Conservation (phyloP, 2,797 vertebrate species). For the Decapterus maruadsi region DNA sequence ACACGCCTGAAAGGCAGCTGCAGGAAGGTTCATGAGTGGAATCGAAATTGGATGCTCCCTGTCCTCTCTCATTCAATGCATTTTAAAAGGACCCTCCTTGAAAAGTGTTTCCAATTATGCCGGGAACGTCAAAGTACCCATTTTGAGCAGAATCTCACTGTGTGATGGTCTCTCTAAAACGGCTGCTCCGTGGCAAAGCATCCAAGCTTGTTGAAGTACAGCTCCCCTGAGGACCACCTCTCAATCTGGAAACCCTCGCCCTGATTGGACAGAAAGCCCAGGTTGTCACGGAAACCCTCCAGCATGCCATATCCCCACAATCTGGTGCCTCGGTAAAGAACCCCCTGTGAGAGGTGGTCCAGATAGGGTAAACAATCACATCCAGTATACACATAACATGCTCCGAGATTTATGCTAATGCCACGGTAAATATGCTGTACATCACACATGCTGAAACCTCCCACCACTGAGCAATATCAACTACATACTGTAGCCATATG, state of each 20-base stretch:
- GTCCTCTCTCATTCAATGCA: conserved; percentile 77
- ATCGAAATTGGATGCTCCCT: conserved; percentile 79
- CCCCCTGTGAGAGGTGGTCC: conserved; percentile 63
- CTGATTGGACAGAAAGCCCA: conserved; percentile 76
- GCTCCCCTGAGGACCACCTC: conserved; percentile 83
- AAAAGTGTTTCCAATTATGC: conserved; percentile 84
- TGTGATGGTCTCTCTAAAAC: conserved; percentile 80
- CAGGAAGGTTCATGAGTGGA: conserved; percentile 77
- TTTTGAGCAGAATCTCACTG: conserved; percentile 78
- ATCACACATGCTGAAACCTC: conserved; percentile 43
- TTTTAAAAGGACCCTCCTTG: conserved; percentile 81
- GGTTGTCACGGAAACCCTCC: conserved; percentile 85
- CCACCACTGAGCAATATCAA: conserved; percentile 39
- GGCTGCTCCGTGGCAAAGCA: conserved; percentile 75
- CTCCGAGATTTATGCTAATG: conserved; percentile 68
- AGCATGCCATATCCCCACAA: conserved; percentile 74
- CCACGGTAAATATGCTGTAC: conserved; percentile 63
- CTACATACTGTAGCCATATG: conserved; percentile 51
- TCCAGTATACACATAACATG: conserved; percentile 35
- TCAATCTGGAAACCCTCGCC: conserved; percentile 78
- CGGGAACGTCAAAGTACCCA: conserved; percentile 80
- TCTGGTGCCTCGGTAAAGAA: conserved; percentile 68
- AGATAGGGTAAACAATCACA: conserved; percentile 69
- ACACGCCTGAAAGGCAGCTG: conserved; percentile 75
- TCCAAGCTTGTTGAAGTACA: conserved; percentile 76